phyloP scores from a whole-genome alignment of 2,113 vertebrate genomes.

The Neolamprologus fasciatus region DNA sequence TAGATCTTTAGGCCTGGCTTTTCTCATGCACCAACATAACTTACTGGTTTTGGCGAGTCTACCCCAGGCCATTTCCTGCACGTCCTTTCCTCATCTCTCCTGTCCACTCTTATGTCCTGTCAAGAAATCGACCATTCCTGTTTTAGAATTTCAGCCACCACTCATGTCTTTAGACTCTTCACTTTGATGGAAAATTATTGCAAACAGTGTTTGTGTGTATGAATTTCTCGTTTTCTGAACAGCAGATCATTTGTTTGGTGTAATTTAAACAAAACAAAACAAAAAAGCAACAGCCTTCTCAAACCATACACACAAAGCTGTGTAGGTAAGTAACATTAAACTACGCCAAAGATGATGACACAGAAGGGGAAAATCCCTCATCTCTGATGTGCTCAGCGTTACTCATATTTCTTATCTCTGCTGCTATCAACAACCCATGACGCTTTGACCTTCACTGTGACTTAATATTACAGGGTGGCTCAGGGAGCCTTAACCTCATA shows the following conservation, averaged over 20 bases:
- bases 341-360: not conserved
- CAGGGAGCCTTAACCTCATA: not conserved
- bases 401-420: not conserved
- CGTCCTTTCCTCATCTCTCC: not conserved
- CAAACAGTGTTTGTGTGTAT: not conserved
- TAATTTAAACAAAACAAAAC: not conserved
- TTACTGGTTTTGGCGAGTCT: not conserved
- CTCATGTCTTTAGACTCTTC: not conserved
- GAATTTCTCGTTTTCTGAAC: rapidly evolving
- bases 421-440: not conserved
- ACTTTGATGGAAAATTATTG: not conserved
- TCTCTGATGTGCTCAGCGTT: not conserved
- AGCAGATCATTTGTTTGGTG: not conserved
- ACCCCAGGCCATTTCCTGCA: not conserved
- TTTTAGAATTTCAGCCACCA: not conserved
- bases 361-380: not conserved
- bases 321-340: not conserved
- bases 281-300: not conserved
- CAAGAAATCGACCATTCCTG: rapidly evolving
- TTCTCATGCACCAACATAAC: not conserved
- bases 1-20: not conserved
- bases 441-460: not conserved
- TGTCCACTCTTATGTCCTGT: not conserved
- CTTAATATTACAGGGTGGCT: not conserved
- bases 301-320: not conserved